phyloP scores from a whole-genome alignment of 2,888 invertebrate species.

The Drosophila acutilabella region DNA sequence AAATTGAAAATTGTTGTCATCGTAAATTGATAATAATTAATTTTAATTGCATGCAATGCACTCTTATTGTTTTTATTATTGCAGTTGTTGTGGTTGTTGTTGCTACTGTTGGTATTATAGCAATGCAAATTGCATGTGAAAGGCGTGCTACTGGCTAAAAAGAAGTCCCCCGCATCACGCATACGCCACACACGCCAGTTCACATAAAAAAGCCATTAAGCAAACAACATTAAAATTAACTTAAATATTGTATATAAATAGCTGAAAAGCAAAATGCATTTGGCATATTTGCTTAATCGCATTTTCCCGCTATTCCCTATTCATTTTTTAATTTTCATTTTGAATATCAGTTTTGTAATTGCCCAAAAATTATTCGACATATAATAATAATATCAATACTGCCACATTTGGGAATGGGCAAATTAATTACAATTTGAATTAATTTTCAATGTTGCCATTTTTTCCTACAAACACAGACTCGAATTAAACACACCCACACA shows the following conservation, averaged over 20 bases:
- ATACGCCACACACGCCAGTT: slow-evolving; percentile 49
- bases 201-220: slow-evolving; percentile 76
- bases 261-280: slow-evolving; percentile 57
- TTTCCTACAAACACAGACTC: slow-evolving; percentile 3
- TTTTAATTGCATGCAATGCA: slow-evolving; percentile 72
- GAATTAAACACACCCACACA: not conserved
- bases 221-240: slow-evolving; percentile 75
- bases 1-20: slow-evolving; percentile 78
- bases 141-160: slow-evolving; percentile 35
- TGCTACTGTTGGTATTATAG: slow-evolving; percentile 16
- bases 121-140: slow-evolving; percentile 67
- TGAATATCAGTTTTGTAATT: slow-evolving; percentile 29
- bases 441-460: slow-evolving; percentile 63
- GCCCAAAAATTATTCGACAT: slow-evolving; percentile 35
- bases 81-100: slow-evolving; percentile 20
- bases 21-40: slow-evolving; percentile 79
- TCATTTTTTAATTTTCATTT: slow-evolving; percentile 4
- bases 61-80: slow-evolving; percentile 18
- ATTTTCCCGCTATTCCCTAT: slow-evolving; percentile 38
- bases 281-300: slow-evolving; percentile 73
- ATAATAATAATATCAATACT: slow-evolving; percentile 19
- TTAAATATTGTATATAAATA: slow-evolving; percentile 62
- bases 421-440: slow-evolving; percentile 72
- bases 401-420: slow-evolving; percentile 21
- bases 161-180: slow-evolving; percentile 41